Base-by-base conservation (phyloP, 2,888 invertebrate genomes). In the Drosophila neotestacea region DNA sequence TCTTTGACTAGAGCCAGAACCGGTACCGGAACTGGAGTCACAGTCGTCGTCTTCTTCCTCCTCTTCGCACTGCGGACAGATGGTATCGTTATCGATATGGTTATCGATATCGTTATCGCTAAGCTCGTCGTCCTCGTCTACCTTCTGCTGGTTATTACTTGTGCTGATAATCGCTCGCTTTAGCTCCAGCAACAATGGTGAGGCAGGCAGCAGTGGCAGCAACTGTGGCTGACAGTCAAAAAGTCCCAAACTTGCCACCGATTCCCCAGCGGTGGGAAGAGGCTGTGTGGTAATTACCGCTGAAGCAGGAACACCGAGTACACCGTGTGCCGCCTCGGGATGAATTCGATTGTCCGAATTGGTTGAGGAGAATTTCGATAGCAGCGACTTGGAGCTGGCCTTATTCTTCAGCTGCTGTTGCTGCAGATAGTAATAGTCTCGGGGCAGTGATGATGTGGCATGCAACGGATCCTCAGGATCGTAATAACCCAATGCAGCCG, bases 371-470 rank as follows among this genome's bases (percentile, higher is more conserved):
- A 92, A 91, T 70, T 92, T 92, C 34, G 92, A 91, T 1, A 92
- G 84, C 36, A 92, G 65, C 0, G 91, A 90, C 50, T 85, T 88
- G 0, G 91, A 81, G 54, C 91, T 87, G 64, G 82, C 89, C 59
- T 92, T 92, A 41, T 91, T 91, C 62, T 91, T 92, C 16, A 91
- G 70, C 67, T 91, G 91, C 66, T 91, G 91, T 62, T 92, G 92
- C 56, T 92, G 92, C 76, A 92, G 69, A 62, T 91, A 91, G 67
- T 92, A 92, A 47, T 89, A 92, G 70, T 92, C 92, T n/a, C 92
- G 90, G 5, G 92, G 92, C 71, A 92, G 79, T 27, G 92, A 92
- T 0, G 92, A 91, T 30, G 78, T 75, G 63, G 84, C 88, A 72
- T 88, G 87, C 79, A 88, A 50, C 36, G 88, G 84, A 78, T 85